Evolutionary conservation across 1,140 invertebrate genomes (phyloP).

Genomic region (Delia radicum): DNA sequence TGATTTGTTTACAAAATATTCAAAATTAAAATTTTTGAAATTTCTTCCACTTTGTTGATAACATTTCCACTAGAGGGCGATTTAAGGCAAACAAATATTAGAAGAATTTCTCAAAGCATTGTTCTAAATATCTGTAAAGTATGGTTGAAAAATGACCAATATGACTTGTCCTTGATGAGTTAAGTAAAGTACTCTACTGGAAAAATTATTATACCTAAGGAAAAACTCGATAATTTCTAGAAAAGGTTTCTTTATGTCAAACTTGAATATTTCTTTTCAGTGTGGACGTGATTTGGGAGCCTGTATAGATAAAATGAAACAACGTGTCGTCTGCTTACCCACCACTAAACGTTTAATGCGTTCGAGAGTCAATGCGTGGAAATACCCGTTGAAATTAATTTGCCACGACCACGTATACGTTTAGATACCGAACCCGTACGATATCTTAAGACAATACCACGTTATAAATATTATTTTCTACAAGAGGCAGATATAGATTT

Average conservation of each 20-base stretch:
- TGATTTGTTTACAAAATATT: too few relatives aligned
- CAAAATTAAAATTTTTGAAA: too few relatives aligned
- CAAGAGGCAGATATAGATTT: constrained; percentile 48
- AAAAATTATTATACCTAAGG: too few relatives aligned
- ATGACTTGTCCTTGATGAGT: too few relatives aligned
- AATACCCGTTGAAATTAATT: constrained; percentile 47
- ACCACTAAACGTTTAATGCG: constrained; percentile 52
- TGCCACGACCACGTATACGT: constrained; percentile 50
- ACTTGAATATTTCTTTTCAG: constrained; percentile 15
- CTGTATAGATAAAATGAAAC: constrained; percentile 44
- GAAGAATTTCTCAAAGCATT: too few relatives aligned
- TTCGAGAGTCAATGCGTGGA: constrained; percentile 51
- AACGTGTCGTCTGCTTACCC: constrained; percentile 48
- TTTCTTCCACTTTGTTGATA: too few relatives aligned
- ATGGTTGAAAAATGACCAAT: too few relatives aligned
- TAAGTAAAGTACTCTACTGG: too few relatives aligned
- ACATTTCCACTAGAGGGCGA: too few relatives aligned
- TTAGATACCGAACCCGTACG: constrained; percentile 46
- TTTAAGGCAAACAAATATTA: too few relatives aligned
- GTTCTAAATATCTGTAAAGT: too few relatives aligned
- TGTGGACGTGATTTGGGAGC: constrained; percentile 50
- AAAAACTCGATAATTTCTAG: neutral
- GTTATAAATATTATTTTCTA: constrained; percentile 46
- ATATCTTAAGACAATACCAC: constrained; percentile 52
- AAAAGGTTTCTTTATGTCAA: too few relatives aligned